Evolutionary conservation across 2,888 invertebrate genomes (phyloP).

Genomic region (Cyclophora punctaria): DNA sequence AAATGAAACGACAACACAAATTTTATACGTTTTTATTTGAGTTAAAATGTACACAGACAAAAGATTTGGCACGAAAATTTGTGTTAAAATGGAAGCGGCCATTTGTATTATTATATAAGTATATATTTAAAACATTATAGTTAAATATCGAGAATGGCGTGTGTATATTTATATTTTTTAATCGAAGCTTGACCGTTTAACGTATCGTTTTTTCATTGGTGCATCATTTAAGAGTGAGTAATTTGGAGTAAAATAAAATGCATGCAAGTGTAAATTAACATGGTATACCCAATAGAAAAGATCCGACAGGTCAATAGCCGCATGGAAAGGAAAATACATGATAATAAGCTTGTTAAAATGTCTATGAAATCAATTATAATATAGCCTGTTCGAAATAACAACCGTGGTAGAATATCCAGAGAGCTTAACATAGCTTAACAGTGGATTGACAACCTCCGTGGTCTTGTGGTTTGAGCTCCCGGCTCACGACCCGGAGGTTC

Average conservation of each 20-base stretch:
- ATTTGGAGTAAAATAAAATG: constrained; percentile 28
- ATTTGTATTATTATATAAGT: constrained; percentile 10
- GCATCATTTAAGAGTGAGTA: constrained; percentile 35
- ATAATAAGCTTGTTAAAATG: constrained; percentile 44
- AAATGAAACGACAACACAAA: constrained; percentile 10
- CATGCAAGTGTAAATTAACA: constrained; percentile 46
- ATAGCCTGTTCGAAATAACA: too few relatives aligned
- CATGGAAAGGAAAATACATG: constrained; percentile 64
- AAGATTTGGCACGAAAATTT: constrained; percentile 53
- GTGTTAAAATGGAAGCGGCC: constrained; percentile 52
- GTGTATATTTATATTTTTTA: constrained; percentile 72
- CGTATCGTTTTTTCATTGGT: constrained; percentile 63
- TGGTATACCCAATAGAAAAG: constrained; percentile 66
- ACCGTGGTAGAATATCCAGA: too few relatives aligned
- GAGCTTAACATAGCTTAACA: too few relatives aligned
- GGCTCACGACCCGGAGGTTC: too few relatives aligned
- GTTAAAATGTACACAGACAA: constrained; percentile 38
- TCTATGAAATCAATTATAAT: too few relatives aligned
- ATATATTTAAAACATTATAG: too few relatives aligned
- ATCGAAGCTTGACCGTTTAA: constrained; percentile 67
- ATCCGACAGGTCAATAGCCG: constrained; percentile 67
- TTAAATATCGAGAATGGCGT: constrained; percentile 64
- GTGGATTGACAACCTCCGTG: too few relatives aligned
- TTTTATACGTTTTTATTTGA: not conserved
- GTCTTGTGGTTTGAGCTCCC: too few relatives aligned